These are phyloP conservation scores for Chaetops frenatus DNA, from an alignment of 2,113 vertebrate genomes.

Conservation along the genomic window DNA sequence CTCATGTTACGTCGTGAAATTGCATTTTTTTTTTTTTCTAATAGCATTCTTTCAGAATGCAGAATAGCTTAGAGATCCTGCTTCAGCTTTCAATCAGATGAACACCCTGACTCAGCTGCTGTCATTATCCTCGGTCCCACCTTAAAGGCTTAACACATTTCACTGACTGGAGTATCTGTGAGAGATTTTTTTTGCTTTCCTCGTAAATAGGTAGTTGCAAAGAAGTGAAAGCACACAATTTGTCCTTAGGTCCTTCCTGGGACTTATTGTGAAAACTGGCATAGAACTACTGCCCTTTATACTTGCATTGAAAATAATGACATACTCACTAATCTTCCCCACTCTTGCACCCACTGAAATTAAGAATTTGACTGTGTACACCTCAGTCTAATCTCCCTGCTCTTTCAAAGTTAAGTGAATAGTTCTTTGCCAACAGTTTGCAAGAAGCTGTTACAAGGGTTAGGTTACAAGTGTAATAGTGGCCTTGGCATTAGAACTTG, in stretches of 20 bases:
- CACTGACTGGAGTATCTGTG: not conserved
- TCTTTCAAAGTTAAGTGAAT: not conserved
- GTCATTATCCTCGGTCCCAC: not conserved
- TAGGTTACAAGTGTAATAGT: not conserved
- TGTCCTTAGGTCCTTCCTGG: not conserved
- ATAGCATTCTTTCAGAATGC: not conserved
- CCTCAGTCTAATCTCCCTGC: not conserved
- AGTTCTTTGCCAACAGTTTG: not conserved
- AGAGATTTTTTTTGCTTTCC: not conserved
- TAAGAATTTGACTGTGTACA: not conserved
- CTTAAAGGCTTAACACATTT: not conserved
- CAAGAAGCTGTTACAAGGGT: not conserved
- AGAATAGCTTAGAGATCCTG: not conserved
- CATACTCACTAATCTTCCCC: not conserved
- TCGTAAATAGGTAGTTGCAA: not conserved
- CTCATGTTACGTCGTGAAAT: accelerated
- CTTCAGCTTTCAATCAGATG: not conserved
- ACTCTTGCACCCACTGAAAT: not conserved
- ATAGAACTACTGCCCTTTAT: not conserved
- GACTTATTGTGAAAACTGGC: not conserved
- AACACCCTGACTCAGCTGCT: not conserved
- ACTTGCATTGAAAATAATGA: not conserved
- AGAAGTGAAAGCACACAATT: not conserved
- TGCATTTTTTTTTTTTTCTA: not conserved
- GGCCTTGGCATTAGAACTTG: not conserved